These are phyloP conservation scores for Apteryx mantelli DNA, from an alignment of 2,113 vertebrate species.

Conservation along the genomic window DNA sequence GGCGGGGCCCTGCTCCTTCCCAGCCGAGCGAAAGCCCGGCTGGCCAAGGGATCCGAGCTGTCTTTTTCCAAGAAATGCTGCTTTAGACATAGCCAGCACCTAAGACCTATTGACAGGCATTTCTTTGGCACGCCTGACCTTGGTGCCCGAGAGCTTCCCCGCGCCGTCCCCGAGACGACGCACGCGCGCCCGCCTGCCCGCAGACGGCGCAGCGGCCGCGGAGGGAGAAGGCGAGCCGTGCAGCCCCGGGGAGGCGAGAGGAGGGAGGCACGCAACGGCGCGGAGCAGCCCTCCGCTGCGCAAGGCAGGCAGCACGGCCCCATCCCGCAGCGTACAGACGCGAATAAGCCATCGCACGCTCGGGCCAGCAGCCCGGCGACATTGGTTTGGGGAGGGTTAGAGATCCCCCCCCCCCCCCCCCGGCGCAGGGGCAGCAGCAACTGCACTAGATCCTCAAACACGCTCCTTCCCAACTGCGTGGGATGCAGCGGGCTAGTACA, in stretches of 20 bases:
- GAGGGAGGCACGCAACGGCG: fast-evolving
- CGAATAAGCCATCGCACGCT: fast-evolving
- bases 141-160: no score
- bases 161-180: no score
- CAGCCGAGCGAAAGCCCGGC: fast-evolving
- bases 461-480: background rate
- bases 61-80: background rate
- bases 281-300: background rate
- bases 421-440: no score
- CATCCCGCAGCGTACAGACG: background rate
- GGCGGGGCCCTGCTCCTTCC: background rate
- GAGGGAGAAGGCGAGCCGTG: background rate
- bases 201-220: background rate
- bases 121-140: background rate
- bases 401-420: background rate
- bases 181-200: background rate
- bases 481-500: background rate
- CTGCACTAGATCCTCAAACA: background rate
- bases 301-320: background rate
- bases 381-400: background rate
- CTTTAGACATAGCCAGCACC: background rate
- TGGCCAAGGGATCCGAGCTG: fast-evolving
- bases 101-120: background rate
- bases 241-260: background rate
- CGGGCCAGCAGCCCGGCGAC: background rate